These are phyloP conservation scores for Cybosia mesomella DNA, from an alignment of 2,888 invertebrate genomes.

Conservation along the genomic window DNA sequence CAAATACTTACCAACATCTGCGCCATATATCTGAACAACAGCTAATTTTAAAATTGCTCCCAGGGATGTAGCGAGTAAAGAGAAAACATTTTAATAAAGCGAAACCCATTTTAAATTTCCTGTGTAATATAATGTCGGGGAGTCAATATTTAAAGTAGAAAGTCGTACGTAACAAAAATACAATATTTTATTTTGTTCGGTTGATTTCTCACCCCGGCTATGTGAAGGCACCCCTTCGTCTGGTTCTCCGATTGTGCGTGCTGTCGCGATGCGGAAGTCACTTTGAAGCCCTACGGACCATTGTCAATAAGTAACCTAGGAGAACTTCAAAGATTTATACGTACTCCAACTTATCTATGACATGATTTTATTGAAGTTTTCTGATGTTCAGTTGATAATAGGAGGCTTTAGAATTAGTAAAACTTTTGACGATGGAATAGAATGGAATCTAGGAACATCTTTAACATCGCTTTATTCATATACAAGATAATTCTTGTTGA, in stretches of 20 bases:
- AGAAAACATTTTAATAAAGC: slow-evolving; percentile 43
- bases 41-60: slow-evolving; percentile 40
- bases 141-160: slow-evolving; percentile 50
- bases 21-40: slow-evolving; percentile 14
- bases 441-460: too few species aligned
- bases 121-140: slow-evolving; percentile 38
- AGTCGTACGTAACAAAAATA: slow-evolving; percentile 53
- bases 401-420: neutral
- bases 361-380: slow-evolving; percentile 30
- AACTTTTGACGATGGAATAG: neutral
- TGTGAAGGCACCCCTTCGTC: slow-evolving; percentile 30
- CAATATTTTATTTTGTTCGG: slow-evolving; percentile 62
- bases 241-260: slow-evolving; percentile 62
- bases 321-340: slow-evolving; percentile 58
- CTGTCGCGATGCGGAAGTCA: slow-evolving; percentile 56
- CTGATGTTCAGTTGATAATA: neutral
- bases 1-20: slow-evolving; percentile 17
- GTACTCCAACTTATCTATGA: slow-evolving; percentile 19
- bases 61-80: slow-evolving; percentile 32
- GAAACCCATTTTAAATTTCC: slow-evolving; percentile 48
- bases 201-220: slow-evolving; percentile 63
- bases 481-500: neutral
- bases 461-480: too few species aligned
- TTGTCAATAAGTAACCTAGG: slow-evolving; percentile 59
- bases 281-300: slow-evolving; percentile 66